phyloP scores from a whole-genome alignment of 2,113 vertebrate genomes.

The Lagopus muta region DNA sequence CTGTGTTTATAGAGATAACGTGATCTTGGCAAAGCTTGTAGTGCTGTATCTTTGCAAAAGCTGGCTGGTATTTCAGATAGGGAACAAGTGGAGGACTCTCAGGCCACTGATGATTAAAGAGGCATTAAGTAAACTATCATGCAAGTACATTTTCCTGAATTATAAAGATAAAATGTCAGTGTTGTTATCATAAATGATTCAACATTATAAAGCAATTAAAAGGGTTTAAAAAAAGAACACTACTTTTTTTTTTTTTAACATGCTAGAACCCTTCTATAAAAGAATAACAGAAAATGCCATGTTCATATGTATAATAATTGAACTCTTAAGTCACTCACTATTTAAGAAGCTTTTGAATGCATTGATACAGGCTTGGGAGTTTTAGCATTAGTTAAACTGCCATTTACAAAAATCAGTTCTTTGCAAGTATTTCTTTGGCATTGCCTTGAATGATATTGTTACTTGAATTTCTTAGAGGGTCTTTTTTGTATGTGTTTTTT shows the following conservation, averaged over 20 bases:
- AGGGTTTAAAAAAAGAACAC: neutral
- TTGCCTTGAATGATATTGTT: neutral
- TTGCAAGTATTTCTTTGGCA: neutral
- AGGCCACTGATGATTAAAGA: slow-evolving; percentile 12
- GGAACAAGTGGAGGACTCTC: neutral
- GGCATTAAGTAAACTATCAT: slow-evolving; percentile 37
- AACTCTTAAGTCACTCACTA: neutral
- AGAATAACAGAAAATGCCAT: neutral
- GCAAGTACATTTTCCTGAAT: slow-evolving; percentile 49
- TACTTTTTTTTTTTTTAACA: neutral
- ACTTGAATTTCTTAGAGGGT: neutral
- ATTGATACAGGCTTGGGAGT: neutral
- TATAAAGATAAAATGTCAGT: slow-evolving; percentile 23
- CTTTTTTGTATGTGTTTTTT: neutral
- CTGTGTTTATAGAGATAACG: slow-evolving; percentile 70
- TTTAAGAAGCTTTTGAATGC: neutral
- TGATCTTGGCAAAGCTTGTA: slow-evolving; percentile 65
- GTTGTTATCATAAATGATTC: slow-evolving; percentile 6
- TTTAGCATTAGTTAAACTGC: neutral
- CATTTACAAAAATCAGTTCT: neutral
- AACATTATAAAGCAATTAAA: neutral
- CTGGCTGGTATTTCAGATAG: slow-evolving; percentile 68
- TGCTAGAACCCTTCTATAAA: neutral
- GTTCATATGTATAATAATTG: neutral
- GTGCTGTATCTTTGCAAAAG: slow-evolving; percentile 51